phyloP scores from a whole-genome alignment of 2,113 vertebrate genomes.

The Pycnonotus jocosus region DNA sequence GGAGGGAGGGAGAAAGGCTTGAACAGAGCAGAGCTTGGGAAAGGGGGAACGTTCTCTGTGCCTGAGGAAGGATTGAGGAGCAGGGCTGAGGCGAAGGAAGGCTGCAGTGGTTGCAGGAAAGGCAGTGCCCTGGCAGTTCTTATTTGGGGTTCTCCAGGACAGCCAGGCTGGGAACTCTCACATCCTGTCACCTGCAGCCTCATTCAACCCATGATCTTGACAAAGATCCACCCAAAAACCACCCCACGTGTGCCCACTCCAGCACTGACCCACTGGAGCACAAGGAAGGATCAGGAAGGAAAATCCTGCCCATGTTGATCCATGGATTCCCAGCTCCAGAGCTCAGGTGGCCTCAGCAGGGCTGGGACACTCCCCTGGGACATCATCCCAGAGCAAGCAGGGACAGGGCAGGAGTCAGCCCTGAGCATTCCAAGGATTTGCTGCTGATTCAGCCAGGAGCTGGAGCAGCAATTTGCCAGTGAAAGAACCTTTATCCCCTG shows the following conservation, averaged over 20 bases:
- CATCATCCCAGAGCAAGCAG: background rate
- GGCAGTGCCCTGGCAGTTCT: background rate
- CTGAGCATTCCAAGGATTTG: background rate
- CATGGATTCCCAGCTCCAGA: background rate
- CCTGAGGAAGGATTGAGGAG: background rate
- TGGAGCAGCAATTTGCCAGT: background rate
- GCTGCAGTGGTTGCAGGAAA: background rate
- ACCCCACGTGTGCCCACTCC: background rate
- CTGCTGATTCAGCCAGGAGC: background rate
- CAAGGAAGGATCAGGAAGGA: background rate
- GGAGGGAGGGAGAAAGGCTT: background rate
- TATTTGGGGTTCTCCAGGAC: background rate
- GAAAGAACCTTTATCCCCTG: background rate
- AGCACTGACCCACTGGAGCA: background rate
- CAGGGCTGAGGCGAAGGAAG: background rate
- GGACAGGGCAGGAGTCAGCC: background rate
- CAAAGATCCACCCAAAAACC: background rate
- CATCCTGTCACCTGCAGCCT: background rate
- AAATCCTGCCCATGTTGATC: accelerated
- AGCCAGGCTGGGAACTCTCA: background rate
- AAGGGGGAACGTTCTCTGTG: background rate
- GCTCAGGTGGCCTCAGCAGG: background rate
- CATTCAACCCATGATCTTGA: accelerated
- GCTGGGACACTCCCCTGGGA: background rate
- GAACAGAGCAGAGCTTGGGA: background rate